Percentiles rank a stretch among this genome's conserved stretches.
Evolutionary conservation across 1,140 invertebrate species (phyloP).

Genomic region (Pogonus chalceus): DNA sequence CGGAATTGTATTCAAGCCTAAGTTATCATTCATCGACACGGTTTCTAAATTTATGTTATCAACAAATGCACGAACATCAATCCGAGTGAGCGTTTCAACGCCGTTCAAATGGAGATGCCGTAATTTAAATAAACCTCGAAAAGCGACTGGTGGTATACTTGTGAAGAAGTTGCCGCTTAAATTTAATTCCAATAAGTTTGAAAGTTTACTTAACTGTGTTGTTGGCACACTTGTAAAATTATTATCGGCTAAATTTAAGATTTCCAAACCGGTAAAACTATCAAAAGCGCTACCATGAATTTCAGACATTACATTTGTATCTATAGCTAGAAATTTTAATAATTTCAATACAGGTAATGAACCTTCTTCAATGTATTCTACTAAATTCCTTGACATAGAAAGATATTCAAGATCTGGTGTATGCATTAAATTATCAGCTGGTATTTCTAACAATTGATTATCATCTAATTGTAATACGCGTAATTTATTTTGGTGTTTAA

Average conservation of each 20-base stretch:
- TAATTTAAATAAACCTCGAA: conserved; percentile 69
- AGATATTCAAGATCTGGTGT: conserved; percentile 53
- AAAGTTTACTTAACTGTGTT: conserved; percentile 59
- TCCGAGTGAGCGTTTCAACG: conserved; percentile 50
- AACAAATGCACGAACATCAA: conserved; percentile 66
- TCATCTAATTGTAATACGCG: conserved; percentile 56
- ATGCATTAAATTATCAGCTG: conserved; percentile 53
- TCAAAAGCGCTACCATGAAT: conserved; percentile 58
- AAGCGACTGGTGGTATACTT: conserved; percentile 58
- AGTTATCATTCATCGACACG: conserved; percentile 67
- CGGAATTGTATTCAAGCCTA: conserved; percentile 55
- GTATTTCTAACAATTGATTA: conserved; percentile 69
- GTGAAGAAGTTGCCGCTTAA: conserved; percentile 67
- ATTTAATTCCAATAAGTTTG: conserved; percentile 58
- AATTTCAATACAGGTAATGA: conserved; percentile 57
- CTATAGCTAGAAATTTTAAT: conserved; percentile 51
- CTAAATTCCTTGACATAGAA: conserved; percentile 61
- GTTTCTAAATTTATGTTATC: conserved; percentile 74
- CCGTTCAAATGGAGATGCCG: conserved; percentile 59
- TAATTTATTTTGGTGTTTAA: conserved; percentile 58
- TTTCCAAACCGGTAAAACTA: conserved; percentile 53
- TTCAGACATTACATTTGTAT: conserved; percentile 60
- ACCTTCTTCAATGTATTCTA: conserved; percentile 53
- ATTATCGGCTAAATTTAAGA: conserved; percentile 70
- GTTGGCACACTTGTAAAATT: conserved; percentile 70